phyloP scores from a whole-genome alignment of 1,140 invertebrate genomes.

The Drosophila orena region DNA sequence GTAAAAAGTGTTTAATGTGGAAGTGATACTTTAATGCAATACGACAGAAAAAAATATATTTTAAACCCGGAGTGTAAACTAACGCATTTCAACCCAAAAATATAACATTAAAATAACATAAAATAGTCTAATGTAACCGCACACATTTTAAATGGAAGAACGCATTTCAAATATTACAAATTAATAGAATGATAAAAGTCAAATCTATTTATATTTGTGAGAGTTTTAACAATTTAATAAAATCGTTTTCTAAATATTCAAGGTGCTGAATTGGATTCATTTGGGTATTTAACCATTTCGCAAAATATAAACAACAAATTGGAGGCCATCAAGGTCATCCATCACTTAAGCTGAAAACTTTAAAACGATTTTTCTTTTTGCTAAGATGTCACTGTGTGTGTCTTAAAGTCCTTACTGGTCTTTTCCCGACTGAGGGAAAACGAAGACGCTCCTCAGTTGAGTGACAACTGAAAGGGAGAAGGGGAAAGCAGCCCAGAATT shows the following conservation, averaged over 20 bases:
- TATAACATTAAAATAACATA: too few species aligned
- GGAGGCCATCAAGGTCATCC: constrained; percentile 31
- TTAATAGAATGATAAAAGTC: too few species aligned
- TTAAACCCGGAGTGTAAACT: neutral
- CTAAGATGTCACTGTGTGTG: constrained; percentile 26
- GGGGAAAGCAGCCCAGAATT: constrained; percentile 39
- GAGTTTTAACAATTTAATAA: too few species aligned
- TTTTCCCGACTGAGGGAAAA: constrained; percentile 8
- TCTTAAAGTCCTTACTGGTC: constrained; percentile 28
- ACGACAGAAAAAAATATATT: neutral
- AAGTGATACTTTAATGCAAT: neutral
- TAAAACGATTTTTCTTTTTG: constrained; percentile 30
- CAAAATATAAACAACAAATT: neutral
- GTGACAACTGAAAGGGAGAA: constrained; percentile 45
- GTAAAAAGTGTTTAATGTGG: constrained; percentile 24
- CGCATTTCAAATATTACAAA: too few species aligned
- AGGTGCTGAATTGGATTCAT: neutral
- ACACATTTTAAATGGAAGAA: too few species aligned
- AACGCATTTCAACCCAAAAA: too few species aligned
- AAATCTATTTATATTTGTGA: too few species aligned
- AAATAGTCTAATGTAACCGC: too few species aligned
- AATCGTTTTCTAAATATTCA: too few species aligned
- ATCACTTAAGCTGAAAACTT: constrained; percentile 34
- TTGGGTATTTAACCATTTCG: neutral
- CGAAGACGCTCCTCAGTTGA: constrained; percentile 31